Evolutionary conservation across 2,113 vertebrate species (phyloP).

Genomic region (Atlantisia rogersi): DNA sequence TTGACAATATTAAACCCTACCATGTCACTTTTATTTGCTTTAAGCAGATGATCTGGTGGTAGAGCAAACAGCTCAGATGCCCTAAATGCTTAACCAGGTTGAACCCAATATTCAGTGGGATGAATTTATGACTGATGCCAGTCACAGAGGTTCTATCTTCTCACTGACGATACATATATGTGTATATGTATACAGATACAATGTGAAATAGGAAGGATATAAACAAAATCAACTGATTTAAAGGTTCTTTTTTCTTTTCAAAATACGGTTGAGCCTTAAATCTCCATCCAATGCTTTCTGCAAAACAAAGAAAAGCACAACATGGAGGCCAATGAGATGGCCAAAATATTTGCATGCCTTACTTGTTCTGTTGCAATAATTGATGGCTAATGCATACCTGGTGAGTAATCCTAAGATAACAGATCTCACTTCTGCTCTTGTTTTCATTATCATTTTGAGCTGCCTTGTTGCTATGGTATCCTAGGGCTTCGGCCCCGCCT

Average conservation of each 20-base stretch:
- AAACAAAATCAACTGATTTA: neutral
- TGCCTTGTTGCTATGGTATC: neutral
- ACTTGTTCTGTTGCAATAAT: constrained; percentile 10
- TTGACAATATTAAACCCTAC: neutral
- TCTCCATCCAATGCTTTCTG: neutral
- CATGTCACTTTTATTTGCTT: neutral
- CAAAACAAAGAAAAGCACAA: constrained; percentile 2
- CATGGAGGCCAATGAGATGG: neutral
- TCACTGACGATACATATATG: neutral
- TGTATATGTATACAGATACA: neutral
- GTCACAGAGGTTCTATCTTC: neutral
- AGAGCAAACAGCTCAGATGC: neutral
- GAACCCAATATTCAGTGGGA: neutral
- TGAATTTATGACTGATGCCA: neutral
- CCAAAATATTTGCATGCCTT: neutral
- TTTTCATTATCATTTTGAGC: neutral
- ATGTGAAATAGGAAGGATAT: neutral
- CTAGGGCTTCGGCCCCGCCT: neutral
- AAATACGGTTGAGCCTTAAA: neutral
- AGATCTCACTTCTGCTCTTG: neutral
- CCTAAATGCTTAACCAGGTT: neutral
- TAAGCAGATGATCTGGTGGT: neutral
- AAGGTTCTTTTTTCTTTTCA: neutral
- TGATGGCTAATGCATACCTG: neutral
- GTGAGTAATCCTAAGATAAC: neutral